Evolutionary conservation across 2,888 invertebrate genomes (phyloP), one percentile per base, ranked within the genome.

Genomic region (Nephrotoma appendiculata): DNA sequence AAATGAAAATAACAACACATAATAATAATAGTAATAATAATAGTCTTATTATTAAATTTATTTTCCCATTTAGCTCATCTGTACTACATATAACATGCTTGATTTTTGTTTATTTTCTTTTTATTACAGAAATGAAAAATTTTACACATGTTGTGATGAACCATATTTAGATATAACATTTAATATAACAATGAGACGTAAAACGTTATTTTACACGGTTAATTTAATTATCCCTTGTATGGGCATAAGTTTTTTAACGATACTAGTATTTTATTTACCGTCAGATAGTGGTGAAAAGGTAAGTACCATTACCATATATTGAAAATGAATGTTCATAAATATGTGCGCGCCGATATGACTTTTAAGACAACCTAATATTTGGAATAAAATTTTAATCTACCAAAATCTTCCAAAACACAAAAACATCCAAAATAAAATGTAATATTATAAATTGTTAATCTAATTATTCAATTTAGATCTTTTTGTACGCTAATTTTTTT

Each of bases 201-300:
- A 98, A 93, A 98, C 98, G 86, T 94, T 99, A 89, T 98, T 98
- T 94, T 98, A 98, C 93, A 98, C 98, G 83, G 97, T 98, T 89
- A 98, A 98, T 93, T 95, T 98, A 90, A 98, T 98, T 92, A 97
- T 98, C 91, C 98, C 98, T 88, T 98, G 98, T 92, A 97, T 98
- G 95, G 98, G 98, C 89, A 98, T 98, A 92, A 98, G 98, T 89
- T 98, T 98, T 92, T 95, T 99, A 91, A 98, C 98, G 89, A 97
- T 98, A 90, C 95, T 99, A 90, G 98, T 98, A 90, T 99, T 98
- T 94, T 98, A 98, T 92, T 93, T 99, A 92, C 99, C 98, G 89
- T 98, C 98, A 88, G 98, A 99, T 93, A 97, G 97, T 92, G 98
- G 99, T 90, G 99, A 99, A 93, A 99, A 99, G 94, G 97, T 97